These are phyloP conservation scores for Stegophylla sp. DNA, from an alignment of 2,888 invertebrate genomes.

Conservation along the genomic window DNA sequence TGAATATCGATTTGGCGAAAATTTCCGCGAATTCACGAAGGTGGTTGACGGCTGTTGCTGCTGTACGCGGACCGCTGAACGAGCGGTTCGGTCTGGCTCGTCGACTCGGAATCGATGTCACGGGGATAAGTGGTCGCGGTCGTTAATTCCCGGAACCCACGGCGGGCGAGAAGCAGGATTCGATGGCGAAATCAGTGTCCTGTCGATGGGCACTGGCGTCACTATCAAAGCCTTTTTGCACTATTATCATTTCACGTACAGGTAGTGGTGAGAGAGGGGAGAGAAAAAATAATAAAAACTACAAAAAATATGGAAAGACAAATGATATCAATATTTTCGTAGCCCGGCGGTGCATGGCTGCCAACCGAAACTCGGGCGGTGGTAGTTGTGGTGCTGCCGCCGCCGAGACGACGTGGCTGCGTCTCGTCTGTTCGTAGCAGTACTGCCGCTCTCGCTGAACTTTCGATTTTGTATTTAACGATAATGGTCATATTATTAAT, in stretches of 20 bases:
- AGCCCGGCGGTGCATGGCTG: constrained; percentile 37
- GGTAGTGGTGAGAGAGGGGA: neutral
- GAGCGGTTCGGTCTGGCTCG: neutral
- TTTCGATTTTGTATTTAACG: too few species aligned
- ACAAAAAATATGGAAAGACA: constrained; percentile 14
- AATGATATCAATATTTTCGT: constrained; percentile 41
- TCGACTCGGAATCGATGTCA: neutral
- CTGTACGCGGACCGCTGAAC: neutral
- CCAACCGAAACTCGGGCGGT: constrained; percentile 42
- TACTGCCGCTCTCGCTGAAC: neutral
- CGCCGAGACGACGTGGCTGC: neutral
- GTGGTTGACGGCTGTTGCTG: neutral
- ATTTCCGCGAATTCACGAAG: neutral
- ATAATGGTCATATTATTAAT: too few species aligned
- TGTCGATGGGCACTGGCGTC: neutral
- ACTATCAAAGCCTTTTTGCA: constrained; percentile 29
- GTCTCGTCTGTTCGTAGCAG: neutral
- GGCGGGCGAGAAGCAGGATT: neutral
- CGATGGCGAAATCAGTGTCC: neutral
- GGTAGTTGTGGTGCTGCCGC: too few species aligned
- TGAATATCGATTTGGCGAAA: constrained; percentile 2
- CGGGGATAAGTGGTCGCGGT: neutral
- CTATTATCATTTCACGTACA: constrained; percentile 37
- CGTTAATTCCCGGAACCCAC: neutral
- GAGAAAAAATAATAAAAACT: neutral